Conservation (phyloP, 2,113 vertebrate genomes). For the Spea multiplicata region DNA sequence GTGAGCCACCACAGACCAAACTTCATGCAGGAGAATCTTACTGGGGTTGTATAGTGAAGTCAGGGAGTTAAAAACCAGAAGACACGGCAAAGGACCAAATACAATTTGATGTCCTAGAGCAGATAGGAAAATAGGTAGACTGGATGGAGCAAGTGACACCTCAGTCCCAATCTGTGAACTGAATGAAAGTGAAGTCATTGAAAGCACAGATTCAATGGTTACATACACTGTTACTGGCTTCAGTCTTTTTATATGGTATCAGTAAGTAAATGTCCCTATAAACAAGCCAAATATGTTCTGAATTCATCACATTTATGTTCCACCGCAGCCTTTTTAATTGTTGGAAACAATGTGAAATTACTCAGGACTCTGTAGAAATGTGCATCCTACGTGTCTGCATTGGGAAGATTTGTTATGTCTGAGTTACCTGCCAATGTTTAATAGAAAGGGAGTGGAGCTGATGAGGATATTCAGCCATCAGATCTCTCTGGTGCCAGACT, state of each 20-base stretch:
- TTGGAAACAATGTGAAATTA: conserved; percentile 51
- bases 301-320: not conserved
- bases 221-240: not conserved
- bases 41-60: no score
- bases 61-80: no score
- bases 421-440: conserved; percentile 41
- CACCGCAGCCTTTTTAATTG: not conserved
- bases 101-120: no score
- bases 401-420: conserved; percentile 38
- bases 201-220: no score
- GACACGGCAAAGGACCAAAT: no score
- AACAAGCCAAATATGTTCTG: not conserved
- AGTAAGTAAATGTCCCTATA: not conserved
- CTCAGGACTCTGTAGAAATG: conserved; percentile 41
- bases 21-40: no score
- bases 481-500: conserved; percentile 10
- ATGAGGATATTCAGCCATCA: conserved; percentile 33
- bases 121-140: no score
- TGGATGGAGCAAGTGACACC: no score
- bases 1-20: no score
- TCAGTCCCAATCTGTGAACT: no score
- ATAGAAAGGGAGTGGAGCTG: conserved; percentile 43
- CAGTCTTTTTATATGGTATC: not conserved
- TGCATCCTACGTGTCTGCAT: conserved; percentile 33
- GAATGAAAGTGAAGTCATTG: no score